Evolutionary conservation across 2,888 invertebrate species (phyloP).

Genomic region (Lasioglossum leucozonium): DNA sequence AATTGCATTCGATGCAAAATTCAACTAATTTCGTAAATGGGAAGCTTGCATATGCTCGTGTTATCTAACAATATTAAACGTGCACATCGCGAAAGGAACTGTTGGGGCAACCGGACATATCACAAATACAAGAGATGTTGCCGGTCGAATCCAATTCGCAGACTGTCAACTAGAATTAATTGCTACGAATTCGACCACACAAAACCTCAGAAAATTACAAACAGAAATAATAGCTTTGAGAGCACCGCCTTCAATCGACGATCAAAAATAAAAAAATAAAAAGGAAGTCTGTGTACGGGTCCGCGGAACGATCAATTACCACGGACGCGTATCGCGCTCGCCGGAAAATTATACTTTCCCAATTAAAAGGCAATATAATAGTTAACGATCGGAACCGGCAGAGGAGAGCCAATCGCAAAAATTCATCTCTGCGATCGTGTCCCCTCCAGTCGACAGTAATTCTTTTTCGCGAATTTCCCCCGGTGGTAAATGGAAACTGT

Average conservation of each 20-base stretch:
- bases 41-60: not conserved
- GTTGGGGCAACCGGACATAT: too few relatives aligned
- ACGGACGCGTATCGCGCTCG: not conserved
- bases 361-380: slow-evolving; percentile 17
- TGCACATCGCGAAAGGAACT: too few relatives aligned
- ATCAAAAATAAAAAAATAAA: too few relatives aligned
- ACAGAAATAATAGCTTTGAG: not conserved
- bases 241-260: too few relatives aligned
- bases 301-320: not conserved
- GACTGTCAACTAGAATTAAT: not conserved
- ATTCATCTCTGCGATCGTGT: slow-evolving; percentile 1
- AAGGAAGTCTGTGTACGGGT: not conserved
- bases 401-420: slow-evolving; percentile 12
- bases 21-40: not conserved
- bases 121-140: too few relatives aligned
- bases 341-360: not conserved
- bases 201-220: not conserved
- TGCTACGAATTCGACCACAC: not conserved
- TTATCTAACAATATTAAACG: too few relatives aligned
- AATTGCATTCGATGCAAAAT: not conserved
- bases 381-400: slow-evolving; percentile 11
- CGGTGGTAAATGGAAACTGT: slow-evolving; percentile 64
- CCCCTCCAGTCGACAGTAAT: slow-evolving; percentile 17
- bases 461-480: slow-evolving; percentile 56
- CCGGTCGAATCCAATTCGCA: not conserved